A percentile compares a stretch with the other conserved stretches of the same genome.
Conservation (phyloP, 2,113 vertebrate genomes). For the Hiodon alosoides region DNA sequence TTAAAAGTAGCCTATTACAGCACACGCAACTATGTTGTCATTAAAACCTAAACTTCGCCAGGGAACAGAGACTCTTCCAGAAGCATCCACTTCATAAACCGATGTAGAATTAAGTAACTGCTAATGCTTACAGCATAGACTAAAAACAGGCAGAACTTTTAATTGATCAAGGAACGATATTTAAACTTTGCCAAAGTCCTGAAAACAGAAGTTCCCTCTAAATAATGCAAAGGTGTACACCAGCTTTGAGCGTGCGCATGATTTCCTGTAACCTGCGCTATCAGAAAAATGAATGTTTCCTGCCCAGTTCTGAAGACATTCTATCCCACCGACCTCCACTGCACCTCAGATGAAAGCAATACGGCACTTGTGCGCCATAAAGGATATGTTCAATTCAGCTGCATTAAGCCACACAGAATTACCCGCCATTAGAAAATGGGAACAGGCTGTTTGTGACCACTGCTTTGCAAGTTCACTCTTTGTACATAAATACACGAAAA, state of each 20-base stretch:
- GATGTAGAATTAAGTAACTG: too few relatives aligned
- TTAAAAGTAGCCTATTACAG: too few relatives aligned
- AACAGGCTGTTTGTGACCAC: constrained; percentile 12
- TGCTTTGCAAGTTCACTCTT: constrained; percentile 10
- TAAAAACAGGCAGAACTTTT: too few relatives aligned
- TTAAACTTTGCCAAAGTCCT: too few relatives aligned
- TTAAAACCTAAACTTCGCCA: too few relatives aligned
- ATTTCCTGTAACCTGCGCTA: neutral
- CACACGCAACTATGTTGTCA: too few relatives aligned
- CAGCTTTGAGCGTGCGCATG: neutral
- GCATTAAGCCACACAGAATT: neutral
- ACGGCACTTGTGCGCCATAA: neutral
- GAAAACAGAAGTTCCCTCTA: too few relatives aligned
- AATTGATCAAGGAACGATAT: too few relatives aligned
- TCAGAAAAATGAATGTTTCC: neutral
- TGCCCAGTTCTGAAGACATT: neutral
- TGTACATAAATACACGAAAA: constrained; percentile 24
- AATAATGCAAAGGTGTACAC: too few relatives aligned
- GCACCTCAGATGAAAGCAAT: neutral
- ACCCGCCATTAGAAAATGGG: neutral
- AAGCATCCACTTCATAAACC: too few relatives aligned
- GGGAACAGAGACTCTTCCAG: too few relatives aligned
- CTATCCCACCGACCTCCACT: neutral
- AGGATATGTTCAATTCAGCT: neutral
- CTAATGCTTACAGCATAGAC: too few relatives aligned